A percentile compares a stretch with the other conserved stretches of the same genome.
These are phyloP conservation scores for Sebastes hubbsi DNA, from an alignment of 2,797 vertebrate genomes.

Conservation along the genomic window DNA sequence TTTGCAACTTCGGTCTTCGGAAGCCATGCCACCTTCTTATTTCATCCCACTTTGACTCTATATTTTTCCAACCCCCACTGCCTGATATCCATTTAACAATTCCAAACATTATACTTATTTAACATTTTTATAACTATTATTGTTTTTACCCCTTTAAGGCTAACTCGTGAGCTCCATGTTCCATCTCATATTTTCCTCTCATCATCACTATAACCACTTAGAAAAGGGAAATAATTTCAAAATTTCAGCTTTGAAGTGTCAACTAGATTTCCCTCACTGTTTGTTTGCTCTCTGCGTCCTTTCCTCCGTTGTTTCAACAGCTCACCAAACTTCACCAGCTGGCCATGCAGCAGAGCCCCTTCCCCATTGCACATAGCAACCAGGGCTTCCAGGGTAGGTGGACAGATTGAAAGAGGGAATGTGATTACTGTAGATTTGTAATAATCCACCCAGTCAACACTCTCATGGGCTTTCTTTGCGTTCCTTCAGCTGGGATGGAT, in stretches of 20 bases:
- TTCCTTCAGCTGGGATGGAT: constrained; percentile 90
- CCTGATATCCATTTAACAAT: constrained; percentile 47
- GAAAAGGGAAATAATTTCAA: constrained; percentile 34
- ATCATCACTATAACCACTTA: constrained; percentile 53
- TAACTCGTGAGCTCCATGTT: constrained; percentile 28
- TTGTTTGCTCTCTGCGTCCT: constrained; percentile 17
- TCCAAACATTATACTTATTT: background rate
- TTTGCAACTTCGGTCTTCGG: constrained; percentile 73
- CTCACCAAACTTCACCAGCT: constrained; percentile 98
- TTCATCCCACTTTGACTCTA: constrained; percentile 58
- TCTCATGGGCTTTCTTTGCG: constrained; percentile 41
- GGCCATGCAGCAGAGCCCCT: constrained; percentile 97
- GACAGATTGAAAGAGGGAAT: constrained; percentile 13
- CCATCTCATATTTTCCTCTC: constrained; percentile 71
- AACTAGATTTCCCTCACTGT: constrained; percentile 18
- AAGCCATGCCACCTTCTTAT: constrained; percentile 71
- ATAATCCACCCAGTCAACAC: constrained; percentile 6
- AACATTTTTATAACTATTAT: background rate
- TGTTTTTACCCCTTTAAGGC: background rate
- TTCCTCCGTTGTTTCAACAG: constrained; percentile 59
- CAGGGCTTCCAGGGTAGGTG: constrained; percentile 89
- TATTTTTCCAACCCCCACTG: constrained; percentile 27
- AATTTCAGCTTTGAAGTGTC: constrained; percentile 22
- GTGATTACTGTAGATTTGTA: constrained; percentile 21
- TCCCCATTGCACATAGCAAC: constrained; percentile 92